Evolutionary conservation across 2,113 vertebrate species (phyloP).

Genomic region (Ctenodactylus gundi): DNA sequence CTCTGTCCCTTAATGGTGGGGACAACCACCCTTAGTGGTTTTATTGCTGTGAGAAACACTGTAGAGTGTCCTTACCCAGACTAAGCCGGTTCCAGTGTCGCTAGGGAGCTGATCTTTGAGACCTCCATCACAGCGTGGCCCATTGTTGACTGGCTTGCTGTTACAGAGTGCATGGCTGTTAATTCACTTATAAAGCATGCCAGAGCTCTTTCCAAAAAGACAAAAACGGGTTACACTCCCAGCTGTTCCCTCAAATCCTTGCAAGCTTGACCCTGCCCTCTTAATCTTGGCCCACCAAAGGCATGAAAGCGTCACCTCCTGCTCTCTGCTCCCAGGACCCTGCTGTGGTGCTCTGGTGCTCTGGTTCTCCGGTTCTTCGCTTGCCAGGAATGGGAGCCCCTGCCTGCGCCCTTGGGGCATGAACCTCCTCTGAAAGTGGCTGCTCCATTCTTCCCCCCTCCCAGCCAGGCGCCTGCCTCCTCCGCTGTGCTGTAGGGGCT

Average conservation of each 20-base stretch:
- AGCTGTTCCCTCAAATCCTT: background rate
- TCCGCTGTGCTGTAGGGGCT: background rate
- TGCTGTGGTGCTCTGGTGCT: too few relatives aligned
- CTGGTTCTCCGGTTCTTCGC: too few relatives aligned
- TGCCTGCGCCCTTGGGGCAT: background rate
- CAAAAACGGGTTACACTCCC: rapidly evolving
- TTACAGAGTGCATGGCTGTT: too few relatives aligned
- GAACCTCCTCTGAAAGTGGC: background rate
- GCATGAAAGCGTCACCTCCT: too few relatives aligned
- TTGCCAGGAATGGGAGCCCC: background rate
- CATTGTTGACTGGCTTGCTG: rapidly evolving
- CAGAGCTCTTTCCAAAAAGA: background rate
- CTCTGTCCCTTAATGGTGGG: background rate
- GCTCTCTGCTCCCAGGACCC: too few relatives aligned
- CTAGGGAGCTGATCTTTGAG: background rate
- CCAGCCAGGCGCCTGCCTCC: background rate
- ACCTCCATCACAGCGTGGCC: rapidly evolving
- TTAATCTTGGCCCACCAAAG: background rate
- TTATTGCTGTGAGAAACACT: background rate
- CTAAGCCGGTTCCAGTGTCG: too few relatives aligned
- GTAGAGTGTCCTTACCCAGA: background rate
- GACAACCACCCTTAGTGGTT: rapidly evolving
- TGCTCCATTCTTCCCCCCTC: background rate
- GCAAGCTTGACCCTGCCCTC: background rate
- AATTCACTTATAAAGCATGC: background rate